Percentiles rank a stretch among this genome's conserved stretches.
Evolutionary conservation across 1,140 invertebrate species (phyloP).

Genomic region (Heterodera schachtii): DNA sequence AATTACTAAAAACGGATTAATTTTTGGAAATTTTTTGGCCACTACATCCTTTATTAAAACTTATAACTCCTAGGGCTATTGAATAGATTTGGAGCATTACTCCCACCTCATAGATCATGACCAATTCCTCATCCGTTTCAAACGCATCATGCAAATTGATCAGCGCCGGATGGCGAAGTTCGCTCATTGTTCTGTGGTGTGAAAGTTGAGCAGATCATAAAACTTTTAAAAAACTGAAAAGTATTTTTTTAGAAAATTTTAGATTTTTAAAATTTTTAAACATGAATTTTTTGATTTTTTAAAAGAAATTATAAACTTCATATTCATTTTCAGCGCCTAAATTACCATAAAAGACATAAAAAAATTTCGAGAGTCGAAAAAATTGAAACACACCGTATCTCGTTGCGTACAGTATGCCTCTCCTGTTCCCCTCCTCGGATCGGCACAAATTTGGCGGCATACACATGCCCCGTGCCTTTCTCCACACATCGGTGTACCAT

Average conservation of each 20-base stretch:
- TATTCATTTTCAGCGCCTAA: no score
- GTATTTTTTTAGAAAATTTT: no score
- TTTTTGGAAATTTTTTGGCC: no score
- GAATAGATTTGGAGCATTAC: background rate
- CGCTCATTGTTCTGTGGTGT: constrained; percentile 80
- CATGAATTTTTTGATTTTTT: no score
- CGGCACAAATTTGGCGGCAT: constrained; percentile 98
- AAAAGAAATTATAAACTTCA: no score
- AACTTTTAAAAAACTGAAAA: no score
- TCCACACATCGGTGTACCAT: constrained; percentile 96
- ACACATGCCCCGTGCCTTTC: constrained; percentile 89
- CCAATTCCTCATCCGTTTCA: constrained; percentile 98
- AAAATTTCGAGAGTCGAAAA: no score
- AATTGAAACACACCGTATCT: constrained; percentile 76
- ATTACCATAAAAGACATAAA: no score
- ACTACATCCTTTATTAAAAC: no score
- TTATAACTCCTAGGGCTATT: background rate
- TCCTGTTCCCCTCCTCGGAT: constrained; percentile 92
- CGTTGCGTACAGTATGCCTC: constrained; percentile 92
- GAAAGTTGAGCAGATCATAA: constrained; percentile 60
- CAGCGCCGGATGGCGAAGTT: constrained; percentile 92
- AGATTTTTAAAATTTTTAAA: no score
- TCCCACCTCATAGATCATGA: constrained; percentile 91
- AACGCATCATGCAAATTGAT: constrained; percentile 98
- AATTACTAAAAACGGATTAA: background rate